Percentiles rank a stretch among this genome's conserved stretches.
These are phyloP conservation scores for Sminthurides bifidus DNA, from an alignment of 1,140 invertebrate species.

Conservation along the genomic window DNA sequence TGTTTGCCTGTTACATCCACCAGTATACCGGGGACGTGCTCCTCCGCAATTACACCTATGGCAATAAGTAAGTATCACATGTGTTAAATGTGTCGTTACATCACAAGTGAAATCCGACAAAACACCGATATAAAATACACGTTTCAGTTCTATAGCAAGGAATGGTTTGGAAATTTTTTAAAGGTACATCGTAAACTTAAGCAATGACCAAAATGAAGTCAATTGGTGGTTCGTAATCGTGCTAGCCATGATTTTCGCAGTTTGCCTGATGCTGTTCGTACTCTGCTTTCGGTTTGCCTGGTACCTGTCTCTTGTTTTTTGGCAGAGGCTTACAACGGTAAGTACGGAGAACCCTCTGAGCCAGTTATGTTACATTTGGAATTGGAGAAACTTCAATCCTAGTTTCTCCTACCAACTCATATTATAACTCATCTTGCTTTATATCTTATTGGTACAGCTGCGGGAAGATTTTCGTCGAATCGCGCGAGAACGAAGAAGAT, in stretches of 20 bases:
- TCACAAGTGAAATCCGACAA: neutral
- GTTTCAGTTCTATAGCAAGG: neutral
- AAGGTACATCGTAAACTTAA: neutral
- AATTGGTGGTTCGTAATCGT: slow-evolving; percentile 4
- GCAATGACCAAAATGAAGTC: neutral
- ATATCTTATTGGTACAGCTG: slow-evolving; percentile 13
- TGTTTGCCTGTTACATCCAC: slow-evolving; percentile 67
- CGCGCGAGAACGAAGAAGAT: slow-evolving; percentile 55
- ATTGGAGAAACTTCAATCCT: too few species aligned
- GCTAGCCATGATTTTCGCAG: neutral
- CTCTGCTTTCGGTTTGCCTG: slow-evolving; percentile 1
- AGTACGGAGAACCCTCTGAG: neutral
- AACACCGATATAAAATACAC: neutral
- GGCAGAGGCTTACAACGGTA: neutral
- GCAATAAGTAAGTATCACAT: slow-evolving; percentile 35
- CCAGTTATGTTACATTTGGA: neutral
- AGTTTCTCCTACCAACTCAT: too few species aligned
- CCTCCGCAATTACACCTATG: slow-evolving; percentile 48
- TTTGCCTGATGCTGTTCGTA: slow-evolving; percentile 1
- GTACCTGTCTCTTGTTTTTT: slow-evolving; percentile 1
- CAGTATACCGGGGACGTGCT: slow-evolving; percentile 53
- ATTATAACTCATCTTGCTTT: neutral
- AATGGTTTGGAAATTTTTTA: neutral
- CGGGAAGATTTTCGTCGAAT: slow-evolving; percentile 38
- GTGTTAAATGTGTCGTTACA: neutral